Evolutionary conservation across 53 echinoderm and acorn worm genomes (phyloP).

Genomic region (Pentamera pediparva): DNA sequence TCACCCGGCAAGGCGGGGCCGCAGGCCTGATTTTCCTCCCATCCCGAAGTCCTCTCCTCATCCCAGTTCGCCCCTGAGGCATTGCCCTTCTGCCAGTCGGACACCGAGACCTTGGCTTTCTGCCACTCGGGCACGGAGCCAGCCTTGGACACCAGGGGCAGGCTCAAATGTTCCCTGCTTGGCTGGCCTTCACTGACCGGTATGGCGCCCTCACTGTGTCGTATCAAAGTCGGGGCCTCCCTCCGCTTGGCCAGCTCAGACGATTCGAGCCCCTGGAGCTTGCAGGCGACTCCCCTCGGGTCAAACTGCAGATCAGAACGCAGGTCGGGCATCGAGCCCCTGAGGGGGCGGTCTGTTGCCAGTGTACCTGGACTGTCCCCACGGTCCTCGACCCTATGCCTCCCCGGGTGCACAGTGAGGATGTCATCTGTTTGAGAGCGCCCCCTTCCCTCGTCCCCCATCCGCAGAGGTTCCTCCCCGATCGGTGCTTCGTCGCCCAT

Average conservation of each 20-base stretch:
- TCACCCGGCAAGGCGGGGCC: neutral
- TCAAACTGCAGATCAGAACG: neutral
- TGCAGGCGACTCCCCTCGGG: neutral
- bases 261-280: neutral
- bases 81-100: constrained; percentile 24
- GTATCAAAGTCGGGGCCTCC: constrained; percentile 4
- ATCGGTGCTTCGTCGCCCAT: constrained; percentile 22
- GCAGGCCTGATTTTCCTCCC: constrained; percentile 19
- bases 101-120: neutral
- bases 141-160: constrained; percentile 5
- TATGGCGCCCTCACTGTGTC: neutral
- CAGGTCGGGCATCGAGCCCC: too few species aligned
- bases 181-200: constrained; percentile 5
- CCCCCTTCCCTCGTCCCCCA: too few species aligned
- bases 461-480: too few species aligned
- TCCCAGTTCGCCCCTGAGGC: too few species aligned
- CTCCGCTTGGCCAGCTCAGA: constrained; percentile 10
- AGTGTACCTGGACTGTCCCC: too few species aligned
- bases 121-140: constrained; percentile 16
- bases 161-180: constrained; percentile 25
- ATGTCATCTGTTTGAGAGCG: too few species aligned
- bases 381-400: neutral
- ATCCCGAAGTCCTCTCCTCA: neutral
- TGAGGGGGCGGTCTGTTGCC: too few species aligned
- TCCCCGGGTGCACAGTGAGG: neutral